Evolutionary conservation across 2,888 invertebrate genomes (phyloP).

Genomic region (Pseudolycoriella hygida): DNA sequence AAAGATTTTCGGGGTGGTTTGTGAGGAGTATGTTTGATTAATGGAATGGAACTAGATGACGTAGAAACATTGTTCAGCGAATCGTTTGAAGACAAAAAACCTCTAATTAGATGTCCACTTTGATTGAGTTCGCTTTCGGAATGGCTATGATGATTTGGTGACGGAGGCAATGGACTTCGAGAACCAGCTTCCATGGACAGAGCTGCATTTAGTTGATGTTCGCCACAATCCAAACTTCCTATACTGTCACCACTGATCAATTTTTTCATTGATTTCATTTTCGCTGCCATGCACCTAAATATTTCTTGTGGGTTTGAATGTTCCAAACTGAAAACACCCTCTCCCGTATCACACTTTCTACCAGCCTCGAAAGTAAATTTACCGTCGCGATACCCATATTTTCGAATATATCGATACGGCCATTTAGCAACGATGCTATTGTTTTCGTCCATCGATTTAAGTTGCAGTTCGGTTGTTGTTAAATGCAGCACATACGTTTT

Average conservation of each 20-base stretch:
- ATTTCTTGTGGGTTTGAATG: slow-evolving; percentile 71
- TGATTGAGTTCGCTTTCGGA: slow-evolving; percentile 20
- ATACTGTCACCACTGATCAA: slow-evolving; percentile 50
- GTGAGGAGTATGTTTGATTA: slow-evolving; percentile 22
- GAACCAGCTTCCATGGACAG: slow-evolving; percentile 68
- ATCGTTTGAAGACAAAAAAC: slow-evolving; percentile 25
- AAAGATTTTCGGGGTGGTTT: slow-evolving; percentile 25
- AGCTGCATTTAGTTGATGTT: slow-evolving; percentile 55
- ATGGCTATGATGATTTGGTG: slow-evolving; percentile 27
- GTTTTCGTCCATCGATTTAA: slow-evolving; percentile 39
- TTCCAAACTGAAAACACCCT: slow-evolving; percentile 64
- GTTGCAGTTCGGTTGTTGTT: slow-evolving; percentile 56
- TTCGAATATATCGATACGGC: slow-evolving; percentile 69
- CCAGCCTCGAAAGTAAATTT: slow-evolving; percentile 81
- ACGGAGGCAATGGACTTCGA: slow-evolving; percentile 59
- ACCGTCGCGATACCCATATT: slow-evolving; percentile 71
- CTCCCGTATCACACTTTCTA: slow-evolving; percentile 69
- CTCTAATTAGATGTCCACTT: slow-evolving; percentile 20
- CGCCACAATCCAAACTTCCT: slow-evolving; percentile 48
- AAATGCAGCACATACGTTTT: slow-evolving; percentile 55
- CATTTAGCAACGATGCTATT: slow-evolving; percentile 45
- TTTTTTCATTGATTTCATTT: slow-evolving; percentile 79
- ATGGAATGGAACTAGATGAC: slow-evolving; percentile 8
- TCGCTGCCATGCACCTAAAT: slow-evolving; percentile 59
- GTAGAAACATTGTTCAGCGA: slow-evolving; percentile 19